phyloP scores from a whole-genome alignment of 2,113 vertebrate genomes.

The Datnioides undecimradiatus region DNA sequence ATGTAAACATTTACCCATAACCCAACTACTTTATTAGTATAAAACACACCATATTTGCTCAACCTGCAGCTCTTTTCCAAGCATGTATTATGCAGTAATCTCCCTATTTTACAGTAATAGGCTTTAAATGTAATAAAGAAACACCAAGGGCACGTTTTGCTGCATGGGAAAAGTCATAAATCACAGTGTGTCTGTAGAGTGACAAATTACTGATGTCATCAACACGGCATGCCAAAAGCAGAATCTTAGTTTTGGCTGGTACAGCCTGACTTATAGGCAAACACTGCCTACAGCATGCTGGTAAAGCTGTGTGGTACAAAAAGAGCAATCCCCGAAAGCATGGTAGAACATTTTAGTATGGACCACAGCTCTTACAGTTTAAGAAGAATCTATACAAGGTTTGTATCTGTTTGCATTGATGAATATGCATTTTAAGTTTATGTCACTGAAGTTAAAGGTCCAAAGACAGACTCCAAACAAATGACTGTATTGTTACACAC shows the following conservation, averaged over 20 bases:
- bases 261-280: constrained; percentile 29
- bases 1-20: constrained; percentile 78
- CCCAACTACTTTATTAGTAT: constrained; percentile 74
- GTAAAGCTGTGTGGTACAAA: constrained; percentile 3
- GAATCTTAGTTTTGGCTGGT: constrained; percentile 47
- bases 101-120: constrained; percentile 74
- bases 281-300: constrained; percentile 38
- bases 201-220: constrained; percentile 79
- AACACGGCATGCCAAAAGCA: constrained; percentile 60
- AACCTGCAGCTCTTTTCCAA: constrained; percentile 71
- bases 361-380: neutral
- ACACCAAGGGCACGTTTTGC: constrained; percentile 66
- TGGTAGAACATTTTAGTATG: neutral
- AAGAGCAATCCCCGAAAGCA: neutral
- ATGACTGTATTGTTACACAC: neutral
- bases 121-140: constrained; percentile 75
- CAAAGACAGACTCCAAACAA: neutral
- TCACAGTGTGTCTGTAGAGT: constrained; percentile 69
- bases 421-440: too few species aligned
- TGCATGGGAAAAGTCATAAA: constrained; percentile 76
- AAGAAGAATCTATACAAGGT: neutral
- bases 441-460: neutral
- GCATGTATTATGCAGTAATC: constrained; percentile 75
- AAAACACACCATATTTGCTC: constrained; percentile 64
- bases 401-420: neutral